Evolutionary conservation across 1,140 invertebrate genomes (phyloP).

Genomic region (Drosophila mayri): DNA sequence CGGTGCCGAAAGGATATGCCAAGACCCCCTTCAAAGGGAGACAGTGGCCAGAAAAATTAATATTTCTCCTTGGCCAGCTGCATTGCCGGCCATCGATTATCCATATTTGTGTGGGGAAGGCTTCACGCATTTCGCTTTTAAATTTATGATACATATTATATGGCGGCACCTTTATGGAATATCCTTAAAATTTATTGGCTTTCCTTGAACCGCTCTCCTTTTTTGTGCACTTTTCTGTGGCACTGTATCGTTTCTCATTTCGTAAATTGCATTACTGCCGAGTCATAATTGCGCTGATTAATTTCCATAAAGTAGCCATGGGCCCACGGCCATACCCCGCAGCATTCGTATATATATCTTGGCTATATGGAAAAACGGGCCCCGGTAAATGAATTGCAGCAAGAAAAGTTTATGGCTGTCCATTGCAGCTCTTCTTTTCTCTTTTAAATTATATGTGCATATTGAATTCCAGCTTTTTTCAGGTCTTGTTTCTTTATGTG

Average conservation of each 20-base stretch:
- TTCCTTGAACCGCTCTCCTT: neutral
- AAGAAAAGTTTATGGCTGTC: slow-evolving; percentile 68
- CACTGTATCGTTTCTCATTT: slow-evolving; percentile 64
- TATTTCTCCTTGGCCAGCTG: slow-evolving; percentile 7
- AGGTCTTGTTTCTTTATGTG: slow-evolving; percentile 29
- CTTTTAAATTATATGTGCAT: slow-evolving; percentile 37
- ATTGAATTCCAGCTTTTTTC: slow-evolving; percentile 34
- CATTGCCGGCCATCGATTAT: slow-evolving; percentile 16
- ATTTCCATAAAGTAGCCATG: slow-evolving; percentile 71
- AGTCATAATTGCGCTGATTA: slow-evolving; percentile 79
- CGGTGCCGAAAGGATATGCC: slow-evolving; percentile 43
- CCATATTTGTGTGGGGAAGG: neutral
- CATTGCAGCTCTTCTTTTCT: neutral
- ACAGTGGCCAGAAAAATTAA: slow-evolving; percentile 25
- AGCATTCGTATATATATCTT: slow-evolving; percentile 28
- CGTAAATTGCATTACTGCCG: slow-evolving; percentile 72
- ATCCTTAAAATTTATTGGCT: slow-evolving; percentile 8
- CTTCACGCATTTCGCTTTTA: slow-evolving; percentile 5
- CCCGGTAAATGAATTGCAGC: slow-evolving; percentile 62
- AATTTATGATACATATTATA: slow-evolving; percentile 14
- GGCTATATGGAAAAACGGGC: slow-evolving; percentile 30
- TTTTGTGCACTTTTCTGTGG: slow-evolving; percentile 1
- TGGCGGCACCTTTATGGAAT: slow-evolving; percentile 3
- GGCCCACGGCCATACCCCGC: slow-evolving; percentile 26
- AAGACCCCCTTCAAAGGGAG: slow-evolving; percentile 19